These are phyloP conservation scores for Philereme vetulata DNA, from an alignment of 2,888 invertebrate species.

Conservation along the genomic window DNA sequence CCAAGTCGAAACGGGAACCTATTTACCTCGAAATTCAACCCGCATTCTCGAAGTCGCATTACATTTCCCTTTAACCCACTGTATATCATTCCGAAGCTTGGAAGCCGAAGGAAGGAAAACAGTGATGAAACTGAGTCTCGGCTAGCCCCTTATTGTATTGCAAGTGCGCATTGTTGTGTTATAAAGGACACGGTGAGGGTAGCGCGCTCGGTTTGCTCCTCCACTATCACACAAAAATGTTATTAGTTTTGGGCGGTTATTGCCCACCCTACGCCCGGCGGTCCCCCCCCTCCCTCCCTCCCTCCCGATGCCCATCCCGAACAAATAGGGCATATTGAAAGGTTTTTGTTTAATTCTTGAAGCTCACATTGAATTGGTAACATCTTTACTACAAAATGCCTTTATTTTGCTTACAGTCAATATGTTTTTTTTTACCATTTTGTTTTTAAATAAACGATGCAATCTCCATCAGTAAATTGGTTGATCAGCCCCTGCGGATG, in stretches of 20 bases:
- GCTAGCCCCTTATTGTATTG: slow-evolving; percentile 70
- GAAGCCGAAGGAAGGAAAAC: slow-evolving; percentile 56
- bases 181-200: slow-evolving; percentile 70
- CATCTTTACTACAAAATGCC: background rate
- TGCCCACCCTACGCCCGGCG: slow-evolving; percentile 65
- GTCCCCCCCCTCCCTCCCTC: no score
- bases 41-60: slow-evolving; percentile 38
- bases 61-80: slow-evolving; percentile 34
- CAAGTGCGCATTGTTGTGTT: slow-evolving; percentile 72
- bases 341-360: slow-evolving; percentile 58
- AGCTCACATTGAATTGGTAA: slow-evolving; percentile 12
- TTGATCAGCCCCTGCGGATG: slow-evolving; percentile 34
- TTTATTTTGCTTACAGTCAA: background rate
- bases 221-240: slow-evolving; percentile 79
- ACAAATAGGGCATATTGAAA: slow-evolving; percentile 67
- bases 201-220: slow-evolving; percentile 66
- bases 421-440: background rate
- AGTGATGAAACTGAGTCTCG: slow-evolving; percentile 59
- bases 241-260: slow-evolving; percentile 81
- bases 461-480: slow-evolving; percentile 39
- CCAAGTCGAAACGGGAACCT: slow-evolving; percentile 50
- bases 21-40: slow-evolving; percentile 42
- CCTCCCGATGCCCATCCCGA: slow-evolving; percentile 61
- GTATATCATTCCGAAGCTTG: slow-evolving; percentile 44
- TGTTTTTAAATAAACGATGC: slow-evolving; percentile 7